These are phyloP conservation scores for Aphelinus certus DNA, from an alignment of 1,140 invertebrate species.

Conservation along the genomic window DNA sequence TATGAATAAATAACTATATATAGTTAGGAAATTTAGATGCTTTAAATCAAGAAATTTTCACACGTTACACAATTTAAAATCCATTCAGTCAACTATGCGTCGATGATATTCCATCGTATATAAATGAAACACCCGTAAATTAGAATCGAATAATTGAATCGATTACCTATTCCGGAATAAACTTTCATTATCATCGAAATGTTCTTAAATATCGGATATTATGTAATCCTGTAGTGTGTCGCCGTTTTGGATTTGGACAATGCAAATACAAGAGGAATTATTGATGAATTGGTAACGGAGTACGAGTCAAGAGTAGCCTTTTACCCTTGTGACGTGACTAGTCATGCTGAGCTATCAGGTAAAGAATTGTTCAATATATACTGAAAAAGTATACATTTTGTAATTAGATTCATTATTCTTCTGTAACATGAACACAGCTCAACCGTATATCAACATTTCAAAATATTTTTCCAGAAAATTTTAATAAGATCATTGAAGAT, in stretches of 20 bases:
- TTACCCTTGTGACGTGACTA: constrained; percentile 54
- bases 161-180: no score
- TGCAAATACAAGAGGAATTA: not conserved
- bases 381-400: not conserved
- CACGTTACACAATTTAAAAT: no score
- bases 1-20: no score
- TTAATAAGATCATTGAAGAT: constrained; percentile 49
- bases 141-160: no score
- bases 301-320: constrained; percentile 48
- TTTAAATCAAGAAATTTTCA: no score
- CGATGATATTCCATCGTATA: no score
- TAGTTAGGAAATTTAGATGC: no score
- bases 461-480: constrained; percentile 48
- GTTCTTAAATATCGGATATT: not conserved
- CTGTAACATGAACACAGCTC: not conserved
- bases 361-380: not conserved
- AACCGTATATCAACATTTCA: not conserved
- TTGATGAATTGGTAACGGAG: constrained; percentile 46
- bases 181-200: no score
- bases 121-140: no score
- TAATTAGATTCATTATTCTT: not conserved
- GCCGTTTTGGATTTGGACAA: not conserved
- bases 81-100: no score
- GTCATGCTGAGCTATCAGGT: not conserved
- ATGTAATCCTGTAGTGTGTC: not conserved